Percentiles rank a stretch among this genome's conserved stretches.
Conservation (phyloP, 2,113 vertebrate species). For the Triplophysa siluroides region DNA sequence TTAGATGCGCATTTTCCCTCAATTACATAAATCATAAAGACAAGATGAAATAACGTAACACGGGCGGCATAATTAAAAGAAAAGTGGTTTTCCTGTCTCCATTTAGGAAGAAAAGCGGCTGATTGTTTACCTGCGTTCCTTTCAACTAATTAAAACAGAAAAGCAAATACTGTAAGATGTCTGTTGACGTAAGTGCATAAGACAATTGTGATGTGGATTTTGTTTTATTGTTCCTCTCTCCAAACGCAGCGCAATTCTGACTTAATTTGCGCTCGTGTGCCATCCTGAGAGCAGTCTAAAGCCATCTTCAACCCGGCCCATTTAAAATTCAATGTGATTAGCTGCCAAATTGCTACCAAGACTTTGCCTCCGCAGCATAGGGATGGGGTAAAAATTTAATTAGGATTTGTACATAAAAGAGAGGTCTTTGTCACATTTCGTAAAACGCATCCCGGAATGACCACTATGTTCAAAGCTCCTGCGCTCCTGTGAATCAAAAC, state of each 20-base stretch:
- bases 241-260: constrained; percentile 67
- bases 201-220: constrained; percentile 67
- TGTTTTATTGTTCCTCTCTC: constrained; percentile 66
- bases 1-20: constrained; percentile 64
- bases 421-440: constrained; percentile 77
- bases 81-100: constrained; percentile 64
- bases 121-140: constrained; percentile 66
- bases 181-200: constrained; percentile 68
- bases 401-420: constrained; percentile 81
- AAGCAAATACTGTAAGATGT: constrained; percentile 68
- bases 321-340: constrained; percentile 87
- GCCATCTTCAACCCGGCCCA: constrained; percentile 81
- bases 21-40: constrained; percentile 67
- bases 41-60: constrained; percentile 62
- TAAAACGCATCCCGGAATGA: constrained; percentile 77
- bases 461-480: constrained; percentile 76
- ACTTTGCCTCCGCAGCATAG: constrained; percentile 72
- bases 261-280: constrained; percentile 74
- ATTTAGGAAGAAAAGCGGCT: constrained; percentile 54
- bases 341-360: constrained; percentile 83
- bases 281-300: constrained; percentile 72
- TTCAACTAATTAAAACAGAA: constrained; percentile 71
- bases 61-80: constrained; percentile 68
- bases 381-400: constrained; percentile 77
- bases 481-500: constrained; percentile 72